Evolutionary conservation across 2,797 vertebrate species (phyloP).

Genomic region (Etheostoma nigrum): DNA sequence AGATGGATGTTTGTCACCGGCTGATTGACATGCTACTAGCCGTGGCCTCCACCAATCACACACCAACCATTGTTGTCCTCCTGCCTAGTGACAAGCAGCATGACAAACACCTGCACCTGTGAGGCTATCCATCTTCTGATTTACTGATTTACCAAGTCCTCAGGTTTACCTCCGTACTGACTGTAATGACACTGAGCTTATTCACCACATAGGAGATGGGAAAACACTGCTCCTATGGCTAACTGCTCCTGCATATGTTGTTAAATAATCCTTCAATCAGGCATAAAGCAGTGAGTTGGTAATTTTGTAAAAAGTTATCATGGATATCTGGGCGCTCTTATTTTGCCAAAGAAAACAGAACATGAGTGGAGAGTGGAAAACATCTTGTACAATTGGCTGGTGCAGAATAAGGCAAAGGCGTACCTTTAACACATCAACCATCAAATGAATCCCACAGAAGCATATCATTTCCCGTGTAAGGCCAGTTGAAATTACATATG

Average conservation of each 20-base stretch:
- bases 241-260: constrained; percentile 15
- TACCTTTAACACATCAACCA: neutral
- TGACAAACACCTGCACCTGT: constrained; percentile 77
- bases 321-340: neutral
- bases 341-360: constrained; percentile 1
- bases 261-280: constrained; percentile 1
- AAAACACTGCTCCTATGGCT: neutral
- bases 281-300: neutral
- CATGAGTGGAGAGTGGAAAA: constrained; percentile 2
- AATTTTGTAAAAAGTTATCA: neutral
- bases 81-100: constrained; percentile 66
- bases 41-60: constrained; percentile 71
- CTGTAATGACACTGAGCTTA: constrained; percentile 31
- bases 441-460: neutral
- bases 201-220: neutral
- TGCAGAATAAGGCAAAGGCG: neutral
- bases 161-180: constrained; percentile 10
- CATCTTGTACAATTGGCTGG: too few species aligned
- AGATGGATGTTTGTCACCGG: constrained; percentile 70
- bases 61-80: constrained; percentile 63
- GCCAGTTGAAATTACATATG: neutral
- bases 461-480: neutral
- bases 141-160: constrained; percentile 14
- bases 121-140: constrained; percentile 65
- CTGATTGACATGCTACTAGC: constrained; percentile 62